A percentile compares a stretch with the other conserved stretches of the same genome.
phyloP scores from a whole-genome alignment of 2,113 vertebrate species.

The Nothoprocta pentlandii region DNA sequence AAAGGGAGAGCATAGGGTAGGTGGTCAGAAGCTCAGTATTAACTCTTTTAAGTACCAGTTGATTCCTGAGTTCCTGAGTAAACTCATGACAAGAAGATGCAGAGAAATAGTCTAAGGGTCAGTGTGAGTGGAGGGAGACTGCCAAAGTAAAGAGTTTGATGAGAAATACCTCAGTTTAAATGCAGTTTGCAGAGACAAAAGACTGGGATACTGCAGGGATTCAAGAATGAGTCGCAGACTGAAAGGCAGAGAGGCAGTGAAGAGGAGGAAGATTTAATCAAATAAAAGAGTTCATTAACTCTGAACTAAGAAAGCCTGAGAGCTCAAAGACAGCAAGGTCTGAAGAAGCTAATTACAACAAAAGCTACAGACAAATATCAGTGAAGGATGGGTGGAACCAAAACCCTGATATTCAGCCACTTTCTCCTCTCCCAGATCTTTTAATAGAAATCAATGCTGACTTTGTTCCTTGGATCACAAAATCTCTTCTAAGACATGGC shows the following conservation, averaged over 20 bases:
- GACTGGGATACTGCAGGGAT: background rate
- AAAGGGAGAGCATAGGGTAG: background rate
- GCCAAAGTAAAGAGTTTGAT: background rate
- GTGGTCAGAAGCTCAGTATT: background rate
- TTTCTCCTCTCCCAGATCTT: background rate
- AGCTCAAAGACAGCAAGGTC: background rate
- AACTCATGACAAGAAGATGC: background rate
- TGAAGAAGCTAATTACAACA: background rate
- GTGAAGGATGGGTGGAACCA: background rate
- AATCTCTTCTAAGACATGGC: background rate
- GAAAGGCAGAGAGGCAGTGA: background rate
- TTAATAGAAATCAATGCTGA: background rate
- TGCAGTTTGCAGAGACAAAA: background rate
- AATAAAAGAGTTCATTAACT: background rate
- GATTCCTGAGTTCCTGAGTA: background rate
- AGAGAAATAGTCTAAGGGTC: background rate
- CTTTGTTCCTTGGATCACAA: background rate
- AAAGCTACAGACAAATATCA: background rate
- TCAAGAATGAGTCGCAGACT: background rate
- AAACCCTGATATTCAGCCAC: background rate
- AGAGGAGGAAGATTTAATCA: background rate
- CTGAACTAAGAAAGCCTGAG: background rate
- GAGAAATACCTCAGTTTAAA: background rate
- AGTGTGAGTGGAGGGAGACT: background rate
- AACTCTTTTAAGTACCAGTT: background rate